phyloP scores from a whole-genome alignment of 1,140 invertebrate species.

The Brachionus koreanus region DNA sequence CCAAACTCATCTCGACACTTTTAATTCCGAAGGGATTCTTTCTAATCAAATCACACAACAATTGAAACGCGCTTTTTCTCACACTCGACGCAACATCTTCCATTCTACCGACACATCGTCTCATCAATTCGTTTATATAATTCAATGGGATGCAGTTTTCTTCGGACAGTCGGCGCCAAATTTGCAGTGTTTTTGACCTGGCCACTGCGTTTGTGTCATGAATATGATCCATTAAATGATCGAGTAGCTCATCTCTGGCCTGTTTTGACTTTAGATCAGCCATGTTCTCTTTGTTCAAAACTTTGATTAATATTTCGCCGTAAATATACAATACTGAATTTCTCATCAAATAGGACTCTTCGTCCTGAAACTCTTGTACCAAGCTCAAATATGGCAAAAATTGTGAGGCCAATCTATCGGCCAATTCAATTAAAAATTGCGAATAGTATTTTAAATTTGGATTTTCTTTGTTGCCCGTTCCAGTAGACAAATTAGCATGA shows the following conservation, averaged over 20 bases:
- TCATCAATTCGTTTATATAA: conserved; percentile 35
- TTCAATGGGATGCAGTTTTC: conserved; percentile 60
- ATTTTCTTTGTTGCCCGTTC: conserved; percentile 61
- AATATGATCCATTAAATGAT: conserved; percentile 73
- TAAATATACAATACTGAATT: conserved; percentile 75
- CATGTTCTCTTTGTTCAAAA: conserved; percentile 68
- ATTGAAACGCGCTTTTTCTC: conserved; percentile 35
- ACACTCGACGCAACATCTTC: conserved; percentile 43
- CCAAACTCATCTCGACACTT: conserved; percentile 50
- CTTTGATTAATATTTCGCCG: conserved; percentile 68
- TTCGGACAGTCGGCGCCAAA: conserved; percentile 69
- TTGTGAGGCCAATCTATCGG: conserved; percentile 65
- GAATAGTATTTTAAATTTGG: conserved; percentile 65
- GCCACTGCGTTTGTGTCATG: conserved; percentile 77
- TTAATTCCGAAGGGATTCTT: conserved; percentile 43
- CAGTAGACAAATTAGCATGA: conserved; percentile 52
- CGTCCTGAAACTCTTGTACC: conserved; percentile 62
- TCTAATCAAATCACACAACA: conserved; percentile 39
- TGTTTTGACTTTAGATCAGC: conserved; percentile 61
- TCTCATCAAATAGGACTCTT: conserved; percentile 71
- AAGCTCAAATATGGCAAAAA: conserved; percentile 65
- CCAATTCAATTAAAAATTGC: conserved; percentile 68
- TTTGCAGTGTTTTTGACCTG: conserved; percentile 70
- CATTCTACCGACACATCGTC: conserved; percentile 16
- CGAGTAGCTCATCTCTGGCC: conserved; percentile 69